Evolutionary conservation across 2,113 vertebrate genomes (phyloP).

Genomic region (Pontoporia blainvillei): DNA sequence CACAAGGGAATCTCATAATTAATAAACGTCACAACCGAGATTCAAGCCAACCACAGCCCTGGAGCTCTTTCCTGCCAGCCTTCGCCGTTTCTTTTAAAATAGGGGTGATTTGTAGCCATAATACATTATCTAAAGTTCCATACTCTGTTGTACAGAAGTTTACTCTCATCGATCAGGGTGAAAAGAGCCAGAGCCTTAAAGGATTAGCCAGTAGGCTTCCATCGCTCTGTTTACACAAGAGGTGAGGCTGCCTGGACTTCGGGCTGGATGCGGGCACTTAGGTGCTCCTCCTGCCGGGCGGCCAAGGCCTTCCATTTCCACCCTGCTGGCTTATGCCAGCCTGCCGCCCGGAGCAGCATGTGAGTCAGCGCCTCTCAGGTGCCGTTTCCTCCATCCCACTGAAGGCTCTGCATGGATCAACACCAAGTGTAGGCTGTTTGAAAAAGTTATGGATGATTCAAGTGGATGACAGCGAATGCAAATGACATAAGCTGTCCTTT

Average conservation of each 20-base stretch:
- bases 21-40: background rate
- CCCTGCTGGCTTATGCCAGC: background rate
- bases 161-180: background rate
- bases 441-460: constrained; percentile 45
- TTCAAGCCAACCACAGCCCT: background rate
- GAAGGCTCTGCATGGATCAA: background rate
- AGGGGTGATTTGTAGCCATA: background rate
- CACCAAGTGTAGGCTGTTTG: background rate
- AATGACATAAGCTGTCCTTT: constrained; percentile 43
- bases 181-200: background rate
- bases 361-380: constrained; percentile 30
- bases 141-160: background rate
- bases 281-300: background rate
- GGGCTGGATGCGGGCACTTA: background rate
- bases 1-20: too few species aligned
- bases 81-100: background rate
- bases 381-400: constrained; percentile 12
- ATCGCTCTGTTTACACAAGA: background rate
- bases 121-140: background rate
- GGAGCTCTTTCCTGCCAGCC: background rate
- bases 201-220: background rate
- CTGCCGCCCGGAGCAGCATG: background rate
- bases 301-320: background rate
- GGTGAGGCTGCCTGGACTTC: background rate
- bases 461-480: constrained; percentile 41